A percentile compares a stretch with the other conserved stretches of the same genome.
Evolutionary conservation across 2,888 invertebrate species (phyloP).

Genomic region (Glyphotaelius pellucidus): DNA sequence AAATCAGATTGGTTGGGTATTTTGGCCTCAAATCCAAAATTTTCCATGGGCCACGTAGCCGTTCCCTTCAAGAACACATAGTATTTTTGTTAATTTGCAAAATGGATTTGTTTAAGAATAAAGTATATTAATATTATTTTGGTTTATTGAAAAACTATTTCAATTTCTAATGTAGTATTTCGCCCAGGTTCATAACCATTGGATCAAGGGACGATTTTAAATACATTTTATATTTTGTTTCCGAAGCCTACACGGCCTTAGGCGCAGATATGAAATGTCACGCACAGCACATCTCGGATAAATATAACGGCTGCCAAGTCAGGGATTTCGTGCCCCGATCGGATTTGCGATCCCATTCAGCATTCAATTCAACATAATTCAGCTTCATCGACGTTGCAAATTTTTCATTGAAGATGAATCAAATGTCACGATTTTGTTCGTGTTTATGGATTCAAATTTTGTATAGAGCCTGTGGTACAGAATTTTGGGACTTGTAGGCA

Average conservation of each 20-base stretch:
- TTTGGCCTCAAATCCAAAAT: too few species aligned
- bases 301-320: not conserved
- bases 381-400: not conserved
- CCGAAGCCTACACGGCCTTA: not conserved
- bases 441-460: not conserved
- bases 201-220: not conserved
- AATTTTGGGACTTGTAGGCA: not conserved
- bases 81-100: too few species aligned
- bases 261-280: not conserved
- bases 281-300: not conserved
- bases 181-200: not conserved
- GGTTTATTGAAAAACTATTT: too few species aligned
- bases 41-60: too few species aligned
- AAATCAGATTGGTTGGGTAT: too few species aligned
- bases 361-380: not conserved
- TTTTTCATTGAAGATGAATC: not conserved
- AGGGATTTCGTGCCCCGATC: not conserved
- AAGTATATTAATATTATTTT: too few species aligned
- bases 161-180: not conserved
- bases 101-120: too few species aligned
- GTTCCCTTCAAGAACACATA: too few species aligned
- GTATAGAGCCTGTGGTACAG: not conserved
- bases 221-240: not conserved
- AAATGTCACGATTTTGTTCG: not conserved
- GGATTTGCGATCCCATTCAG: not conserved